Conservation (phyloP, 2,797 vertebrate species). For the Hypotaenidia philippensis region DNA sequence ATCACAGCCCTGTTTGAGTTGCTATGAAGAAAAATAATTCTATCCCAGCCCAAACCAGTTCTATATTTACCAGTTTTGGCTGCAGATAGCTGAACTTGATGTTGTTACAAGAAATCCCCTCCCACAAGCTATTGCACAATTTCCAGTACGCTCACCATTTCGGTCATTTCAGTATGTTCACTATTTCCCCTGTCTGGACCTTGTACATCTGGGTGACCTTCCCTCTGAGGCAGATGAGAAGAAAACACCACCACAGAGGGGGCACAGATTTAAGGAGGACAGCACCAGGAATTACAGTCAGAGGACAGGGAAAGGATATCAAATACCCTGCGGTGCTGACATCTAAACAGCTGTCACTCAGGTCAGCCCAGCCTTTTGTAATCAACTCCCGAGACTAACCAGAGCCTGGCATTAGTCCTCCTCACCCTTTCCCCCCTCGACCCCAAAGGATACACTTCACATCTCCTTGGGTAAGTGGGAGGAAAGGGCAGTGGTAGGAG, state of each 20-base stretch:
- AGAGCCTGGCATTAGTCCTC: neutral
- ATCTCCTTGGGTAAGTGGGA: neutral
- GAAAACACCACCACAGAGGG: neutral
- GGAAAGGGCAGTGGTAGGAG: neutral
- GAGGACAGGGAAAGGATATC: neutral
- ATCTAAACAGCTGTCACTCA: neutral
- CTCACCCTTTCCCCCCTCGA: neutral
- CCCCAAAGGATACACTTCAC: neutral
- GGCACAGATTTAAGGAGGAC: neutral
- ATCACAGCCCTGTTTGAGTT: too few relatives aligned
- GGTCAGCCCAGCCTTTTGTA: neutral
- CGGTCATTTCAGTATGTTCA: neutral
- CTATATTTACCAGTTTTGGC: neutral
- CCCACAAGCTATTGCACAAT: neutral
- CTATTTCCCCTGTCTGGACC: neutral
- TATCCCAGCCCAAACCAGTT: neutral
- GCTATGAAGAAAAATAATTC: too few relatives aligned
- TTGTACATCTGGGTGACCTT: neutral
- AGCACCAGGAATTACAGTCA: neutral
- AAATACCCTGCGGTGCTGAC: neutral
- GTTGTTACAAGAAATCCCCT: conserved; percentile 25
- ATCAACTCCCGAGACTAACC: neutral
- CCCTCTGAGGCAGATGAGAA: neutral
- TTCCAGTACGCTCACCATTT: neutral
- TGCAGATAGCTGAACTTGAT: neutral